These are phyloP conservation scores for Athalia circularis DNA, from an alignment of 2,888 invertebrate genomes.

Conservation along the genomic window DNA sequence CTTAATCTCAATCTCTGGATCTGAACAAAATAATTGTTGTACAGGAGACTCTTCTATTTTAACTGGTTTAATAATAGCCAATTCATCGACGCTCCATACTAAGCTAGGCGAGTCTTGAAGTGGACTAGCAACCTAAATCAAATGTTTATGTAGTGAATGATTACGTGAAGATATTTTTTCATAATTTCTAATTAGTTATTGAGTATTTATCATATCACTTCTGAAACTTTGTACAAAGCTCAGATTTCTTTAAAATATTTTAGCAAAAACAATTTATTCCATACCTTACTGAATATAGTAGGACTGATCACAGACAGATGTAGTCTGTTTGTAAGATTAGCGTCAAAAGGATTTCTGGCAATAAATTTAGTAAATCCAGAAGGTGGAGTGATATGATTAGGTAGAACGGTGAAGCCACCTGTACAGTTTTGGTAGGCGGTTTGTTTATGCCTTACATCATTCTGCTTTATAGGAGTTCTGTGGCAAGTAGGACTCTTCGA, in stretches of 20 bases:
- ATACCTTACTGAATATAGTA: conserved; percentile 65
- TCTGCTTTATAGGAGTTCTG: conserved; percentile 61
- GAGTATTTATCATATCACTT: conserved; percentile 9
- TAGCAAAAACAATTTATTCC: background rate
- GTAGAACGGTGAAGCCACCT: conserved; percentile 66
- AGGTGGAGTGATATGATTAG: conserved; percentile 77
- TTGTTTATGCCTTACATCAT: conserved; percentile 51
- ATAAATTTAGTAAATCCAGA: conserved; percentile 76
- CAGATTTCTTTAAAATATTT: background rate
- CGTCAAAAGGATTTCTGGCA: conserved; percentile 83
- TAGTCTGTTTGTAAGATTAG: conserved; percentile 79
- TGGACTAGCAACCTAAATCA: conserved; percentile 69
- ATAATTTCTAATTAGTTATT: conserved; percentile 20
- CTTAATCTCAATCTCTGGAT: conserved; percentile 79
- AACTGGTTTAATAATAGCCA: conserved; percentile 81
- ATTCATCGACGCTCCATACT: conserved; percentile 84
- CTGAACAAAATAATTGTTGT: conserved; percentile 79
- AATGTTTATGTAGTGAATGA: background rate
- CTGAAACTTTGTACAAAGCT: background rate
- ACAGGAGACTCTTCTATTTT: conserved; percentile 81
- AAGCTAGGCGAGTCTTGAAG: conserved; percentile 75
- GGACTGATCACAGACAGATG: conserved; percentile 83
- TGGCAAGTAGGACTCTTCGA: conserved; percentile 53
- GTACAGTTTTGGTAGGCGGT: conserved; percentile 51
- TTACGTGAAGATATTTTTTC: background rate